phyloP scores from a whole-genome alignment of 2,113 vertebrate species.

The Oxyruncus cristatus region DNA sequence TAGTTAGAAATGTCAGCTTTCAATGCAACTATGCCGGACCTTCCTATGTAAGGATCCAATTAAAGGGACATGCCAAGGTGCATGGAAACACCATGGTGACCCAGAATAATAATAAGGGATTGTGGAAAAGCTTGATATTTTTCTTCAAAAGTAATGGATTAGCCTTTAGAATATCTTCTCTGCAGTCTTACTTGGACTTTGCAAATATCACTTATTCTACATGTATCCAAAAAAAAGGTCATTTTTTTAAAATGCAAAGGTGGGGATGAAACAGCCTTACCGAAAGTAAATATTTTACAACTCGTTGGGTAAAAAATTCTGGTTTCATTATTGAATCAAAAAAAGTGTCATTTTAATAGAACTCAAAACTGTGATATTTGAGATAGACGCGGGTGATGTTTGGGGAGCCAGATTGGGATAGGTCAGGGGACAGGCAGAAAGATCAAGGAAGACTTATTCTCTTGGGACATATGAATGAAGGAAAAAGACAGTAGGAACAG shows the following conservation, averaged over 20 bases:
- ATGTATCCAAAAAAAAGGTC: conserved; percentile 48
- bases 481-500: background rate
- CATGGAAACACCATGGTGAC: conserved; percentile 75
- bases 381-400: background rate
- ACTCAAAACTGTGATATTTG: background rate
- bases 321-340: background rate
- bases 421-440: background rate
- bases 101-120: conserved; percentile 75
- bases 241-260: background rate
- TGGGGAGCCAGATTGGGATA: background rate
- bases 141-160: conserved; percentile 71
- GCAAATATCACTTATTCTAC: conserved; percentile 65
- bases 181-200: conserved; percentile 60
- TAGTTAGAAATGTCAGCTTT: conserved; percentile 99
- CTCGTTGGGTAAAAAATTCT: background rate
- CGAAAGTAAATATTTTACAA: conserved; percentile 23
- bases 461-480: background rate
- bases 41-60: conserved; percentile 91
- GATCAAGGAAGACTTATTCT: background rate
- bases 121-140: conserved; percentile 58
- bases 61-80: conserved; percentile 84
- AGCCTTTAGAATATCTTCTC: conserved; percentile 57
- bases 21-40: conserved; percentile 89
- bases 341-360: background rate
- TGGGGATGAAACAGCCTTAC: background rate